Conservation (phyloP, 2,888 invertebrate genomes). For the Volucella bombylans region DNA sequence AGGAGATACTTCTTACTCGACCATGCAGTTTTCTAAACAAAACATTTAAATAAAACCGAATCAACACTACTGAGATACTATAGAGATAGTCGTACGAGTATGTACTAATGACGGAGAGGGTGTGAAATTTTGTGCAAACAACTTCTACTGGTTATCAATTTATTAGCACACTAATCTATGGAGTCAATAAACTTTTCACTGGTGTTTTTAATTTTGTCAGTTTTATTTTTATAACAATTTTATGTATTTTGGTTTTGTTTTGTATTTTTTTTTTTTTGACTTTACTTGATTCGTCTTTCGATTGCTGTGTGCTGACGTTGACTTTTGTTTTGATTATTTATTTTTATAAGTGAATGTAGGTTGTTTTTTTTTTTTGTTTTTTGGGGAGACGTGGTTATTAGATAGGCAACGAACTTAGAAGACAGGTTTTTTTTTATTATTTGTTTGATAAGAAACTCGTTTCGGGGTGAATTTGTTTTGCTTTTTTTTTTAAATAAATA, state of each 20-base stretch:
- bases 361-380: constrained; percentile 6
- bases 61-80: background rate
- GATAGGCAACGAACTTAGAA: constrained; percentile 17
- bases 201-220: constrained; percentile 50
- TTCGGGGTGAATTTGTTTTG: background rate
- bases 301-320: constrained; percentile 35
- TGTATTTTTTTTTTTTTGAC: constrained; percentile 8
- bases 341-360: constrained; percentile 54
- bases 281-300: background rate
- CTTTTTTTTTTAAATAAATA: background rate
- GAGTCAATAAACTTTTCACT: constrained; percentile 71
- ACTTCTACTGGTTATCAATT: constrained; percentile 68
- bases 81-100: constrained; percentile 9
- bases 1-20: constrained; percentile 4
- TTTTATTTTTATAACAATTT: constrained; percentile 58
- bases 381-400: constrained; percentile 14
- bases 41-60: background rate
- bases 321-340: constrained; percentile 54
- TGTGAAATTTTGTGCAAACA: background rate
- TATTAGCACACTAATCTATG: constrained; percentile 72
- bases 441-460: background rate
- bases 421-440: background rate
- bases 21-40: background rate
- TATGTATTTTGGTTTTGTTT: constrained; percentile 1
- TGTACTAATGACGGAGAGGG: too few relatives aligned